phyloP scores from a whole-genome alignment of 2,888 invertebrate genomes.

The Melanostoma mellinum region DNA sequence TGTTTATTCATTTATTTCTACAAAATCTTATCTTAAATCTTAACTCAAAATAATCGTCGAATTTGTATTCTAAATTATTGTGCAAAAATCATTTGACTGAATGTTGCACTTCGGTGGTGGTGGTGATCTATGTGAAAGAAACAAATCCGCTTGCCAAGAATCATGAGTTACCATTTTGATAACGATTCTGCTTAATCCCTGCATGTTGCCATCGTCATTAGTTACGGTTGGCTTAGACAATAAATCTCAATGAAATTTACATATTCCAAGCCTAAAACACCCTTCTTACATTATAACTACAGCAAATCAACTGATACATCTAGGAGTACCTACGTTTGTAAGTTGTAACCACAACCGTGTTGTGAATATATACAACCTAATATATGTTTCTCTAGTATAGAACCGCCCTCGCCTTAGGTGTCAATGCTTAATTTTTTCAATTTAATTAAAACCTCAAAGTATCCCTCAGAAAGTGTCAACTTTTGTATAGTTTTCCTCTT shows the following conservation, averaged over 20 bases:
- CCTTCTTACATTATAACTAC: constrained; percentile 10
- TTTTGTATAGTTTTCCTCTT: constrained; percentile 48
- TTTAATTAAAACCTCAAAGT: constrained; percentile 73
- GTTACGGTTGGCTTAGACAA: constrained; percentile 34
- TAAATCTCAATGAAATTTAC: constrained; percentile 57
- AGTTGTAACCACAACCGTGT: constrained; percentile 12
- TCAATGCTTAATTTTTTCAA: constrained; percentile 71
- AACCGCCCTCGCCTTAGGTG: constrained; percentile 54
- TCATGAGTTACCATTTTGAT: too few species aligned
- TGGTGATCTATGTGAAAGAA: too few species aligned
- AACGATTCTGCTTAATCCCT: neutral
- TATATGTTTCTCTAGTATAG: constrained; percentile 8
- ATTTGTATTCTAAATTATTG: too few species aligned
- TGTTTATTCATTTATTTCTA: too few species aligned
- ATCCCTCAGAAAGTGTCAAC: constrained; percentile 64
- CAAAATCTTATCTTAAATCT: too few species aligned
- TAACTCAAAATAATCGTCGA: too few species aligned
- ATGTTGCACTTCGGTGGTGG: too few species aligned
- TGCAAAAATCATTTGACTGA: too few species aligned
- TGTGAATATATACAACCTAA: constrained; percentile 19
- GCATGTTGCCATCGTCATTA: constrained; percentile 41
- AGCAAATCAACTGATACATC: constrained; percentile 26
- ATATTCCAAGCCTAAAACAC: constrained; percentile 13
- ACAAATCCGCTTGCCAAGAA: too few species aligned
- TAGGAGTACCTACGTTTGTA: constrained; percentile 41